phyloP scores from a whole-genome alignment of 1,140 invertebrate species.

The Physella acuta region DNA sequence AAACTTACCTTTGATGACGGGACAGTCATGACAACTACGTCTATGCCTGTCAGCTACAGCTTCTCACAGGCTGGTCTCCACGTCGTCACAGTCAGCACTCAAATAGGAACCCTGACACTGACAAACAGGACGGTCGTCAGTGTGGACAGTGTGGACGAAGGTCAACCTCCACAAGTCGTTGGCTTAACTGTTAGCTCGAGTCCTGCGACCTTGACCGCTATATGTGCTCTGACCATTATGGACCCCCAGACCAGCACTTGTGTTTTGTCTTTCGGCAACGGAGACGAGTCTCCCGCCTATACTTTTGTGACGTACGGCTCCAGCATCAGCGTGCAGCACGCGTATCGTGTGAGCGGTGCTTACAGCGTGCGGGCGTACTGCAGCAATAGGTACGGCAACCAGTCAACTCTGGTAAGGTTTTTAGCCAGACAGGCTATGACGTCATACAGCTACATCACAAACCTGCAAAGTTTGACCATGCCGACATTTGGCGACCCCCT shows the following conservation, averaged over 20 bases:
- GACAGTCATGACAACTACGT: slow-evolving; percentile 26
- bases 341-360: slow-evolving; percentile 27
- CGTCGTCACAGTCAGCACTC: slow-evolving; percentile 40
- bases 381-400: slow-evolving; percentile 35
- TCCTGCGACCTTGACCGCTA: slow-evolving; percentile 7
- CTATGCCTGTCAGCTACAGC: slow-evolving; percentile 37
- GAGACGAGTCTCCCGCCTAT: neutral
- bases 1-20: slow-evolving; percentile 50
- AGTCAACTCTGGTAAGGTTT: slow-evolving; percentile 25
- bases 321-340: neutral
- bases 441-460: slow-evolving; percentile 27
- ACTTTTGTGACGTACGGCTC: slow-evolving; percentile 26
- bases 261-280: slow-evolving; percentile 33
- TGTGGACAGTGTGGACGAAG: slow-evolving; percentile 20
- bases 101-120: slow-evolving; percentile 34
- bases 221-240: slow-evolving; percentile 28
- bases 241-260: slow-evolving; percentile 29
- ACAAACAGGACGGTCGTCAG: slow-evolving; percentile 34
- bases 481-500: slow-evolving; percentile 23
- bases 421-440: slow-evolving; percentile 27
- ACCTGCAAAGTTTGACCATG: slow-evolving; percentile 25
- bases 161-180: slow-evolving; percentile 37
- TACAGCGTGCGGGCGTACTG: slow-evolving; percentile 31
- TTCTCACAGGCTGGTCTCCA: slow-evolving; percentile 42
- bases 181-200: slow-evolving; percentile 28